Base-by-base conservation (phyloP, 2,888 invertebrate species). In the Drosophila quinaria region DNA sequence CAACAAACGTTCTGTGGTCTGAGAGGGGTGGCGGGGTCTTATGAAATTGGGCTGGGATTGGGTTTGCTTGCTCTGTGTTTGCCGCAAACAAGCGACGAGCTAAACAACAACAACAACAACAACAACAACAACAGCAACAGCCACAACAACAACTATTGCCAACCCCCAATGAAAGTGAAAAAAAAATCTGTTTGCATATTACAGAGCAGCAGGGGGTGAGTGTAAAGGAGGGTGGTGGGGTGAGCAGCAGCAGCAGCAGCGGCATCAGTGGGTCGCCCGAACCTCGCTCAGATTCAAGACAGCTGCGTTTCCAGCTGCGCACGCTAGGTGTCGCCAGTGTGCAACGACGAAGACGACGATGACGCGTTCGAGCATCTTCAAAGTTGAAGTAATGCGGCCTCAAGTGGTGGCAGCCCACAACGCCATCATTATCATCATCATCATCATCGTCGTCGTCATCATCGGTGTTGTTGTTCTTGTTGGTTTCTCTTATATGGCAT, bases 321-420 rank as follows among this genome's bases (percentile, higher is more conserved):
- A 82, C 86, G 89, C 86, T 86, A 87, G 89, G 88, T 86, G 86
- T 87, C 89, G 86, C 88, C 75, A 60, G 65, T 73, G 74, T 68
- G 74, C 78, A 73, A 47, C 50, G 22, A 11, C 73, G 66, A 66
- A 67, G 67, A 39, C 19, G 11, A 1, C 44, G 19, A 17, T 13
- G 17, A 39, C 33, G 75, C 80, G 87, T 78, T 83, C 84, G 84
- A 80, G 89, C 88, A 87, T 89, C 89, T 89, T 88, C 80, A 86
- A 87, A 87, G 90, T 85, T 87, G 85, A 87, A 82, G 90, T 89
- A 89, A 85, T 87, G 88, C 88, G 78, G 88, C 88, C 89, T 89
- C 86, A 89, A 86, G 86, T 89, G 86, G 86, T 82, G 61, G 70
- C 70, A 69, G 62, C 58, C 61, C 67, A 39, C 72, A 66, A 65